These are phyloP conservation scores for Limosa lapponica DNA, from an alignment of 2,797 vertebrate genomes.

Conservation along the genomic window DNA sequence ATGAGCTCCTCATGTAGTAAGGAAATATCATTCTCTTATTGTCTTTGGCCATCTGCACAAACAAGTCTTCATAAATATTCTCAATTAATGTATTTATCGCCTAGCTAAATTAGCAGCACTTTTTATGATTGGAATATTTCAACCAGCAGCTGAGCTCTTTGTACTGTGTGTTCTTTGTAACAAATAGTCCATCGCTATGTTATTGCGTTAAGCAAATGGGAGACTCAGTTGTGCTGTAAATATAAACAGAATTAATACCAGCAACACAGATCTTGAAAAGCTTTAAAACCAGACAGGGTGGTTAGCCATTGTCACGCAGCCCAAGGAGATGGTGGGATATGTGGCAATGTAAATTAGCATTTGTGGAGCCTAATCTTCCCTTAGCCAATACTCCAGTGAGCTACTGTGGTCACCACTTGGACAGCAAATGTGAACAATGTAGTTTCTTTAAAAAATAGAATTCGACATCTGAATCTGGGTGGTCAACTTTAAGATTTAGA, in stretches of 20 bases:
- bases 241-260: slow-evolving; percentile 10
- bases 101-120: slow-evolving; percentile 41
- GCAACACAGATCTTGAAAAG: neutral
- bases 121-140: slow-evolving; percentile 14
- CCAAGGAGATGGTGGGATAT: neutral
- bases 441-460: neutral
- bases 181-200: neutral
- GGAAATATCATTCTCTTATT: neutral
- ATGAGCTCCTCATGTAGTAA: neutral
- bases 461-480: neutral
- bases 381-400: neutral
- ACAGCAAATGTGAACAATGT: neutral
- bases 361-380: neutral
- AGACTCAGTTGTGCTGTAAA: slow-evolving; percentile 1
- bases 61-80: slow-evolving; percentile 38
- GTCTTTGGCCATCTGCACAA: slow-evolving; percentile 25
- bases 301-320: neutral
- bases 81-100: slow-evolving; percentile 24
- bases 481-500: neutral
- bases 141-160: slow-evolving; percentile 32
- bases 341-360: neutral
- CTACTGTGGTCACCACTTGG: neutral
- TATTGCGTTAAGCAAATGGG: neutral
- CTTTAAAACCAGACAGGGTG: neutral
- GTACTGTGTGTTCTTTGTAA: neutral